phyloP scores from a whole-genome alignment of 1,140 invertebrate species.

The Brachionus paranguensis region DNA sequence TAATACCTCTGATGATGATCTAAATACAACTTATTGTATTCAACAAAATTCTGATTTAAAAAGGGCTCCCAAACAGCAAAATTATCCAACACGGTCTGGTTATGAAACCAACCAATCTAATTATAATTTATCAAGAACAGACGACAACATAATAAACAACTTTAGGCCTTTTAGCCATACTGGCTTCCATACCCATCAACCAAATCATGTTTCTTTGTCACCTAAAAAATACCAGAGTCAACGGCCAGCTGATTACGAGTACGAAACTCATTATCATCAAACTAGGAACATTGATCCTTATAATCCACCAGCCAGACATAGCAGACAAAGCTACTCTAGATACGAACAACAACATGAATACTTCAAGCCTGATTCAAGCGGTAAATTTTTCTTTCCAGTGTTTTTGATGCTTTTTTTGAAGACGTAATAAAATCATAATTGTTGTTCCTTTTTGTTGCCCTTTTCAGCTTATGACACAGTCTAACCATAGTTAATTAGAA shows the following conservation, averaged over 20 bases:
- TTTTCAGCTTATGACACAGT: neutral
- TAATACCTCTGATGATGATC: neutral
- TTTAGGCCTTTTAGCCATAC: conserved; percentile 2
- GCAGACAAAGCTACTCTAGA: neutral
- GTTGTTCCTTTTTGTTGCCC: neutral
- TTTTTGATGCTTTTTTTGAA: neutral
- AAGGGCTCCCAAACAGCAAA: neutral
- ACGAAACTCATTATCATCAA: neutral
- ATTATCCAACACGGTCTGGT: neutral
- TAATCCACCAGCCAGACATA: neutral
- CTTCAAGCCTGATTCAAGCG: neutral
- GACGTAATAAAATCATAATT: neutral
- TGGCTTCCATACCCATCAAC: neutral
- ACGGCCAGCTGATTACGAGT: neutral
- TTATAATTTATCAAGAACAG: neutral
- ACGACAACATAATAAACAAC: conserved; percentile 12
- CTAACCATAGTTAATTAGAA: neutral
- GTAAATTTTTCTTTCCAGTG: neutral
- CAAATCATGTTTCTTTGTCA: neutral
- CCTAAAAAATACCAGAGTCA: neutral
- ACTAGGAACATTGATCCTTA: neutral
- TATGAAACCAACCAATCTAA: neutral
- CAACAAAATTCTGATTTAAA: neutral
- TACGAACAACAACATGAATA: neutral
- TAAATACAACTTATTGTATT: conserved; percentile 5